phyloP scores from a whole-genome alignment of 2,888 invertebrate genomes.

The Oasisia sp. region DNA sequence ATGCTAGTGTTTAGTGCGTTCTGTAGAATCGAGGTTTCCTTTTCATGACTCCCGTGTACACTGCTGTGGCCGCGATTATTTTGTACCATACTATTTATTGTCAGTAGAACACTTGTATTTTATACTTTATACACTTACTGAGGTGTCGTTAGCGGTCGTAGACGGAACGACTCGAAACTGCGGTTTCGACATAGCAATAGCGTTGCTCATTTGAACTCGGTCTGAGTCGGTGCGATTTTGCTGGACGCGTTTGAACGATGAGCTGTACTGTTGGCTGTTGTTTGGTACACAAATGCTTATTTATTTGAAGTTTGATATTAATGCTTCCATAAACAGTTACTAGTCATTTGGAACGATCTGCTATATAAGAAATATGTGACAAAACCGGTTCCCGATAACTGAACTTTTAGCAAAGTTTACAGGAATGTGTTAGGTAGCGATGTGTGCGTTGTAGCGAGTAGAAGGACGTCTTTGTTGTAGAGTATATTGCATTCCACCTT shows the following conservation, averaged over 20 bases:
- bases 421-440: not conserved
- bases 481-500: not conserved
- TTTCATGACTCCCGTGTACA: not conserved
- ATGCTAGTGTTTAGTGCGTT: not conserved
- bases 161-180: not conserved
- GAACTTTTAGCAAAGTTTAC: not conserved
- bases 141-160: not conserved
- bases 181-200: not conserved
- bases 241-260: not conserved
- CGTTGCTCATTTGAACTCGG: not conserved
- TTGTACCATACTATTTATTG: not conserved
- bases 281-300: conserved; percentile 1
- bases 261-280: not conserved
- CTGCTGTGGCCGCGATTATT: not conserved
- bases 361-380: conserved; percentile 4
- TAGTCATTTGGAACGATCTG: conserved; percentile 13
- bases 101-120: not conserved
- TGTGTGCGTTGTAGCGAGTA: not conserved
- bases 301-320: conserved; percentile 13
- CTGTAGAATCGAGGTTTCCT: not conserved
- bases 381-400: not conserved
- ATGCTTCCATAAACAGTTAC: conserved; percentile 13
- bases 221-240: not conserved
- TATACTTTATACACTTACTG: not conserved
- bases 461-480: not conserved